Evolutionary conservation across 2,888 invertebrate species (phyloP).

Genomic region (Diloba caeruleocephala): DNA sequence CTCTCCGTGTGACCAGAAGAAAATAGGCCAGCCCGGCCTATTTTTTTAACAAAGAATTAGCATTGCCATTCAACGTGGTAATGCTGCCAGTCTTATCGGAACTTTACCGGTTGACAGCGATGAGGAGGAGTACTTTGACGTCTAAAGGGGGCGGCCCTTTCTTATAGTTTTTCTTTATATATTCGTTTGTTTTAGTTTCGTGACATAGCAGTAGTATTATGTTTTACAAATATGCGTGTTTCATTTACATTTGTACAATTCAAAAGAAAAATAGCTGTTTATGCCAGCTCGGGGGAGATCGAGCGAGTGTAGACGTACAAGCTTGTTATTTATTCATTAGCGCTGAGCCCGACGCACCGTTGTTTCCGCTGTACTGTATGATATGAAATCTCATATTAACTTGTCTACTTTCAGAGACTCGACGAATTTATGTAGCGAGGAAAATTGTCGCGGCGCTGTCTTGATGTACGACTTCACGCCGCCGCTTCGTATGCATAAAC

Average conservation of each 20-base stretch:
- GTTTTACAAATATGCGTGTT: constrained; percentile 25
- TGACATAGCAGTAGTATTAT: no score
- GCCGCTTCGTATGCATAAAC: constrained; percentile 65
- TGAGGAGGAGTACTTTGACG: no score
- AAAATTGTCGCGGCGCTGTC: constrained; percentile 70
- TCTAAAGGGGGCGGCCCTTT: no score
- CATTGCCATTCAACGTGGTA: no score
- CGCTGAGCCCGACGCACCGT: constrained; percentile 56
- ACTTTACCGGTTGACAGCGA: no score
- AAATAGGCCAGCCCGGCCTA: no score
- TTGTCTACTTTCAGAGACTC: constrained; percentile 74
- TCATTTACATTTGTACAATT: constrained; percentile 39
- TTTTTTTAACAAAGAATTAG: no score
- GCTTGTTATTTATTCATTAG: constrained; percentile 72
- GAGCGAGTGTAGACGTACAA: constrained; percentile 60
- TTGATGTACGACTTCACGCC: constrained; percentile 69
- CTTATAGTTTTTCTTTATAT: no score
- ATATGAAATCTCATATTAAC: constrained; percentile 80
- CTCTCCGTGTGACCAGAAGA: no score
- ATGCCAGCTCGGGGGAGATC: constrained; percentile 53
- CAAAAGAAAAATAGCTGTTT: constrained; percentile 47
- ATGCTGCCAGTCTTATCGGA: no score
- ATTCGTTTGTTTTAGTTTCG: no score
- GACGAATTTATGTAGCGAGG: constrained; percentile 74
- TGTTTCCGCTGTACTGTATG: constrained; percentile 62